Base-by-base conservation (phyloP, 1,140 invertebrate species). In the Tetragonula clypearis region DNA sequence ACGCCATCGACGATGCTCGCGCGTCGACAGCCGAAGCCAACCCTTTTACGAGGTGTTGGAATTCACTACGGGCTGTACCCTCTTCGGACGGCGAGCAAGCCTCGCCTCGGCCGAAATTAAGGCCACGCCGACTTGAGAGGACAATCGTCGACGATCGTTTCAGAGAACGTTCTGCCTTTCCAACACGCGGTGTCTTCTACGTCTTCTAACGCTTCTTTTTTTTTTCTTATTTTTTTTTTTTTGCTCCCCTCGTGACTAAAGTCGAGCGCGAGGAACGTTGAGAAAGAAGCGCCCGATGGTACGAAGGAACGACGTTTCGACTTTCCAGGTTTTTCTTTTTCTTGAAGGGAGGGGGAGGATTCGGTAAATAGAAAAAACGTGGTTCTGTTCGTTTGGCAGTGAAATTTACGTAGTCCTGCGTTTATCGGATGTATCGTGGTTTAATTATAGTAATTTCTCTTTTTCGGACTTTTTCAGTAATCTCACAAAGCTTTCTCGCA, bases 11-110 rank as follows among this genome's bases (percentile, higher is more conserved):
- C 85, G 74, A 41, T 79, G 77, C 49, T 62, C 60, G 60, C 58
- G 66, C 74, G 82, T 78, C 68, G 82, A 56, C 82, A 85, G 41
- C 77, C 71, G 55, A 26, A 58, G 71, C 77, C n/a, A 35, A 60
- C 82, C 82, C 87, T 88, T 89, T 88, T 86, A 88, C 85, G 58
- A 86, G 83, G 87, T 79, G 75, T 82, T 75, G 66, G 62, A 74
- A 85, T 88, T 88, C 83, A 35, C 62, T 74, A 56, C 68, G 41
- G 76, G 68, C 62, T 26, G 30, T 30, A 66, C 60, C 26, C 66
- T 1, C 8, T 17, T 35, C 69, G 69, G 72, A 26, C 12, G 12
- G 41, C 5, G 41, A 41, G 41, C 8, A 6, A 49, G 41, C 41
- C 8, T 49, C 58, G n/a, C 72, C 60, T 66, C 79, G 49, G 30